A percentile compares a stretch with the other conserved stretches of the same genome.
Evolutionary conservation across 2,797 vertebrate genomes (phyloP).

Genomic region (Phalloptychus januarius): DNA sequence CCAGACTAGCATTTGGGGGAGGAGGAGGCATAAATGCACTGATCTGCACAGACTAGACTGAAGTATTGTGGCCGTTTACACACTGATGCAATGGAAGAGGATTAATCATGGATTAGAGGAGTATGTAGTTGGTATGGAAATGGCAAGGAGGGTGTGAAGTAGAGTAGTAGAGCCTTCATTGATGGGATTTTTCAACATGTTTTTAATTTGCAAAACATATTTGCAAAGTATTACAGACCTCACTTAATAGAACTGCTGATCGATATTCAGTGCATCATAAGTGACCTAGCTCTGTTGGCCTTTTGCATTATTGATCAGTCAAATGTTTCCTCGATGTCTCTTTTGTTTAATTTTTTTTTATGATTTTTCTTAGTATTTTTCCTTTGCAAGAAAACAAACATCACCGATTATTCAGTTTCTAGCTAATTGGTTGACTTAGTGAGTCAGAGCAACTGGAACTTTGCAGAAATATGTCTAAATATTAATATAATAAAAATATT

Average conservation of each 20-base stretch:
- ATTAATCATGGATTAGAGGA: constrained; percentile 69
- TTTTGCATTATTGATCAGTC: constrained; percentile 7
- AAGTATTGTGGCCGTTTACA: constrained; percentile 70
- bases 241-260: constrained; percentile 4
- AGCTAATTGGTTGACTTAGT: neutral
- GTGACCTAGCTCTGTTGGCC: neutral
- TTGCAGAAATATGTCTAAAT: neutral
- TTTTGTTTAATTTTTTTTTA: neutral
- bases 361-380: neutral
- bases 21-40: constrained; percentile 51
- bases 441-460: neutral
- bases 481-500: neutral
- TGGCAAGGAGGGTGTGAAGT: constrained; percentile 29
- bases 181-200: neutral
- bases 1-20: constrained; percentile 58
- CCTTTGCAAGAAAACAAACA: neutral
- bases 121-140: constrained; percentile 41
- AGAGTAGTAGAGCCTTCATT: constrained; percentile 6
- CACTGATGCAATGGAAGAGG: constrained; percentile 59
- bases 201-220: neutral
- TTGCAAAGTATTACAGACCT: neutral
- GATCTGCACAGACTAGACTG: constrained; percentile 46
- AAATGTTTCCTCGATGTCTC: neutral
- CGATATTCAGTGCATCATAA: constrained; percentile 16
- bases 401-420: neutral